phyloP scores from a whole-genome alignment of 2,797 vertebrate species.

The Semotilus atromaculatus region DNA sequence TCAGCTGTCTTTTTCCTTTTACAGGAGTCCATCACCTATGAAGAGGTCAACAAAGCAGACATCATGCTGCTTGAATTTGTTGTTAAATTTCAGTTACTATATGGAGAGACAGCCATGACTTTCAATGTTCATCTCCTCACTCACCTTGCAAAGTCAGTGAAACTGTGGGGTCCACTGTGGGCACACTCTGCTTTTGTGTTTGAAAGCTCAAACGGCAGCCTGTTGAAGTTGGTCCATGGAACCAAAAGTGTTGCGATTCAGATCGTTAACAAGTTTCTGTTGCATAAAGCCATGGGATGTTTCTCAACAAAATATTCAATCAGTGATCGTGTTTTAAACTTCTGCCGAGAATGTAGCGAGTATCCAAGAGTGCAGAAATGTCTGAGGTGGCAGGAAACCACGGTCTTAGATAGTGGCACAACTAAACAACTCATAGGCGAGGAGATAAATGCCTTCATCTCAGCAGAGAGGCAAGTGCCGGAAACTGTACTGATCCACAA shows the following conservation, averaged over 20 bases:
- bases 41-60: slow-evolving; percentile 6
- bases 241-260: neutral
- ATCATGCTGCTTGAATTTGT: neutral
- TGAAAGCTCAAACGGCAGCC: neutral
- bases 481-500: neutral
- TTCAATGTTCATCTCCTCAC: neutral
- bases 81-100: neutral
- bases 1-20: neutral
- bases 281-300: neutral
- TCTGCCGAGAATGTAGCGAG: neutral
- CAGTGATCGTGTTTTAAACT: slow-evolving; percentile 16
- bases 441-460: slow-evolving; percentile 6
- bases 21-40: neutral
- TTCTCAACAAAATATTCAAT: slow-evolving; percentile 13
- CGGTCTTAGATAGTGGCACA: slow-evolving; percentile 16
- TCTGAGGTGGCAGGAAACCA: neutral
- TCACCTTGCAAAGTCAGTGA: neutral
- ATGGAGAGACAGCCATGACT: slow-evolving; percentile 4
- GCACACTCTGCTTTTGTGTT: slow-evolving; percentile 7
- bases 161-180: neutral
- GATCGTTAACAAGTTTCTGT: slow-evolving; percentile 14
- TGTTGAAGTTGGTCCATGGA: slow-evolving; percentile 10
- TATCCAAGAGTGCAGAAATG: slow-evolving; percentile 22
- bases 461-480: slow-evolving; percentile 8
- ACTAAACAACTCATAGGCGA: neutral